phyloP scores from a whole-genome alignment of 1,140 invertebrate species.

The Sesamia nonagrioides region DNA sequence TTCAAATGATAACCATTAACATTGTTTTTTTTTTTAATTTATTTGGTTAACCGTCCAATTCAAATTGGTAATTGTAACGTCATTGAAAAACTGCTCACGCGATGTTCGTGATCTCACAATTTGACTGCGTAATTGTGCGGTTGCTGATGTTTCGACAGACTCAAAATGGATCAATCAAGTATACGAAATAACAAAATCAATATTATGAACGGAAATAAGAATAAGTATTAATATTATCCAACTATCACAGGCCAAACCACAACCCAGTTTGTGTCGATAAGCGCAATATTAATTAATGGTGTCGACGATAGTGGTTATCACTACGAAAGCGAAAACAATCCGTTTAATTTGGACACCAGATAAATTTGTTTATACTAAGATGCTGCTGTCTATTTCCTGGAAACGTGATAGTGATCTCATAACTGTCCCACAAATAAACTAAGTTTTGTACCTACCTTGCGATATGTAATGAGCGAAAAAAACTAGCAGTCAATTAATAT shows the following conservation, averaged over 20 bases:
- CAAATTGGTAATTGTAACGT: slow-evolving; percentile 31
- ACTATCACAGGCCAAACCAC: slow-evolving; percentile 46
- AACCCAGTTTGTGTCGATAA: slow-evolving; percentile 73
- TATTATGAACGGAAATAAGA: slow-evolving; percentile 54
- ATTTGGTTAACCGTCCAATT: slow-evolving; percentile 26
- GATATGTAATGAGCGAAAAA: slow-evolving; percentile 7
- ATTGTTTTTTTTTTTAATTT: slow-evolving; percentile 19
- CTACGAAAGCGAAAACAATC: slow-evolving; percentile 68
- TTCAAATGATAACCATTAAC: slow-evolving; percentile 5
- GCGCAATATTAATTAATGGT: slow-evolving; percentile 74
- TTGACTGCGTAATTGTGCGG: slow-evolving; percentile 19
- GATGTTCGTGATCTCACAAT: slow-evolving; percentile 15
- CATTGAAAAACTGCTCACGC: slow-evolving; percentile 28
- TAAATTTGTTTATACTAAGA: slow-evolving; percentile 60
- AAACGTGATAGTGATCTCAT: slow-evolving; percentile 40
- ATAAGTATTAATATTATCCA: slow-evolving; percentile 49
- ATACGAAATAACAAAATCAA: slow-evolving; percentile 25
- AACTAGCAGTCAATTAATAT: slow-evolving; percentile 6
- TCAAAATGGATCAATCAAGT: slow-evolving; percentile 11
- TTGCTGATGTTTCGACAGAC: slow-evolving; percentile 6
- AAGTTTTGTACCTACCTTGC: not conserved
- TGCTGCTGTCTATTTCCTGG: slow-evolving; percentile 53
- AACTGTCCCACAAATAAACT: slow-evolving; percentile 13
- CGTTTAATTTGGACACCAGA: slow-evolving; percentile 50
- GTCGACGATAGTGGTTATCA: slow-evolving; percentile 72